These are phyloP conservation scores for Irena cyanogastra DNA, from an alignment of 2,113 vertebrate genomes.

Conservation along the genomic window DNA sequence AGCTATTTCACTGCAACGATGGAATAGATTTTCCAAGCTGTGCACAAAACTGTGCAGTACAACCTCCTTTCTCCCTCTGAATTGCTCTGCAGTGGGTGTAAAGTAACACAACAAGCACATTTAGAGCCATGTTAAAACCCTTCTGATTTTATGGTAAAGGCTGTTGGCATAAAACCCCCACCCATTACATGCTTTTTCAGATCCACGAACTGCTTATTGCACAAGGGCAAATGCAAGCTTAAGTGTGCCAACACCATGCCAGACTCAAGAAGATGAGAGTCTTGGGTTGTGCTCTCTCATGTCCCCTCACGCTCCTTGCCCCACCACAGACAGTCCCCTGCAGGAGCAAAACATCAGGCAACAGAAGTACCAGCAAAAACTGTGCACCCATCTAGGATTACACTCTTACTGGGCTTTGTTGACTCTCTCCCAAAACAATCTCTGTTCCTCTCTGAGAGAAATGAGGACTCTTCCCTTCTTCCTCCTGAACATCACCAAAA, in stretches of 20 bases:
- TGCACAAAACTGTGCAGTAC: neutral
- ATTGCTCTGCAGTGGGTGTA: neutral
- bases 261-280: neutral
- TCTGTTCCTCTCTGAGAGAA: neutral
- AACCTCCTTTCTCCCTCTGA: neutral
- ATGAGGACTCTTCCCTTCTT: neutral
- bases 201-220: neutral
- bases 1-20: neutral
- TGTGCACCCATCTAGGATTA: neutral
- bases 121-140: neutral
- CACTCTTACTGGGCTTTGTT: neutral
- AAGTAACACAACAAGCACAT: neutral
- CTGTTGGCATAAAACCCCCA: neutral
- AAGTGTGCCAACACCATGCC: neutral
- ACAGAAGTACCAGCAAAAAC: neutral
- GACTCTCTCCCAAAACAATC: accelerated
- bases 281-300: neutral
- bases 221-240: neutral
- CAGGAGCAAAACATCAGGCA: neutral
- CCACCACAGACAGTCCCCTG: neutral
- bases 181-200: neutral
- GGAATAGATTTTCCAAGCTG: conserved; percentile 12
- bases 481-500: neutral
- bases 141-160: neutral
- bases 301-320: neutral